Conservation (phyloP, 2,797 vertebrate species). For the Pangasius mekongensis region DNA sequence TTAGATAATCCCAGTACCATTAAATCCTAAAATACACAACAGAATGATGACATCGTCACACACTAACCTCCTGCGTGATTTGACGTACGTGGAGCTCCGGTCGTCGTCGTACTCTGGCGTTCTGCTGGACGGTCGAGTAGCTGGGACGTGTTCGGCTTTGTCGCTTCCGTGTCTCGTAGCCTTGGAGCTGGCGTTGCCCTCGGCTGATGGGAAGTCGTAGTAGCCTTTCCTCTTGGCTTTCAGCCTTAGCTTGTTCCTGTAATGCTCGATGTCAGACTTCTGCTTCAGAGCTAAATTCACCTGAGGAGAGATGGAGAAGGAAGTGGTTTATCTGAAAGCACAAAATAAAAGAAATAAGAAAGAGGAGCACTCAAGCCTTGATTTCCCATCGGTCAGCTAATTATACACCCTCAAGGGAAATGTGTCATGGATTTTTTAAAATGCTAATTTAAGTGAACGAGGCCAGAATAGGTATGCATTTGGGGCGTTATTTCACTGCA, state of each 20-base stretch:
- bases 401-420: constrained; percentile 40
- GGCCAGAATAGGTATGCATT: neutral
- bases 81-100: constrained; percentile 85
- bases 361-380: constrained; percentile 18
- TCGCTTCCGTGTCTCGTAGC: constrained; percentile 78
- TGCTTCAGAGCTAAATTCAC: constrained; percentile 96
- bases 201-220: constrained; percentile 87
- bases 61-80: constrained; percentile 88
- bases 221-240: constrained; percentile 97
- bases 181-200: constrained; percentile 73
- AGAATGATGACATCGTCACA: neutral
- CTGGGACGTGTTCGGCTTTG: constrained; percentile 75
- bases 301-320: constrained; percentile 66
- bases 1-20: neutral
- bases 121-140: constrained; percentile 81
- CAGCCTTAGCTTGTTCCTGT: constrained; percentile 95
- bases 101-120: constrained; percentile 86
- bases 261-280: constrained; percentile 98
- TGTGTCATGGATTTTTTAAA: constrained; percentile 2
- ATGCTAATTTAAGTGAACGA: constrained; percentile 32
- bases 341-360: constrained; percentile 5
- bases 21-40: neutral
- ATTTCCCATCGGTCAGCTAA: constrained; percentile 51
- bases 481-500: too few relatives aligned
- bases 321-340: constrained; percentile 24